Evolutionary conservation across 2,888 invertebrate species (phyloP).

Genomic region (Drosophila borborema): DNA sequence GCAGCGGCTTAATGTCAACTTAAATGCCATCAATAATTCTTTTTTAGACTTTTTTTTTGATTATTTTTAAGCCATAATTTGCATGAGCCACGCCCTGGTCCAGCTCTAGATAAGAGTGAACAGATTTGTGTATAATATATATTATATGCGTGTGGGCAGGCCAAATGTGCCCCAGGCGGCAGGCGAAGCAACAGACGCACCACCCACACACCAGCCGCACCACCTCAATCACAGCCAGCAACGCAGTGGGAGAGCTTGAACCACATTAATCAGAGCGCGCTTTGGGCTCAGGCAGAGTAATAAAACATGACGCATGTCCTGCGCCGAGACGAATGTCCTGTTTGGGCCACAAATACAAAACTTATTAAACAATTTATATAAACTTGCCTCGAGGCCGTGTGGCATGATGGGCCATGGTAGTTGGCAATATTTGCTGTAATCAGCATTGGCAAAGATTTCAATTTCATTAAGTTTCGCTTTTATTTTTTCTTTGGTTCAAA

Average conservation of each 20-base stretch:
- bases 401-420: constrained; percentile 15
- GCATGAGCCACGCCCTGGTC: constrained; percentile 44
- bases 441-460: constrained; percentile 52
- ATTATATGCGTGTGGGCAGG: constrained; percentile 16
- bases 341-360: constrained; percentile 31
- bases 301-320: constrained; percentile 30
- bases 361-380: constrained; percentile 70
- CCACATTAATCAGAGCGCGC: constrained; percentile 52
- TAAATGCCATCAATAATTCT: constrained; percentile 72
- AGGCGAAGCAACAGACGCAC: neutral
- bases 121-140: constrained; percentile 37
- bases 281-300: constrained; percentile 32
- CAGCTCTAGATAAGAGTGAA: constrained; percentile 40
- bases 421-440: constrained; percentile 10
- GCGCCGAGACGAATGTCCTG: constrained; percentile 35
- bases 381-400: constrained; percentile 10
- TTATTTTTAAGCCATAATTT: constrained; percentile 46
- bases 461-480: constrained; percentile 62
- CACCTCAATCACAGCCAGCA: neutral
- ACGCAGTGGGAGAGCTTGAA: neutral
- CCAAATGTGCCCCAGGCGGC: constrained; percentile 22
- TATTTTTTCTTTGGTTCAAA: neutral
- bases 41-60: constrained; percentile 8
- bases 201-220: neutral
- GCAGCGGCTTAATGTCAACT: constrained; percentile 72